Base-by-base conservation (phyloP, 1,140 invertebrate species). In the Drosophila takahashii region DNA sequence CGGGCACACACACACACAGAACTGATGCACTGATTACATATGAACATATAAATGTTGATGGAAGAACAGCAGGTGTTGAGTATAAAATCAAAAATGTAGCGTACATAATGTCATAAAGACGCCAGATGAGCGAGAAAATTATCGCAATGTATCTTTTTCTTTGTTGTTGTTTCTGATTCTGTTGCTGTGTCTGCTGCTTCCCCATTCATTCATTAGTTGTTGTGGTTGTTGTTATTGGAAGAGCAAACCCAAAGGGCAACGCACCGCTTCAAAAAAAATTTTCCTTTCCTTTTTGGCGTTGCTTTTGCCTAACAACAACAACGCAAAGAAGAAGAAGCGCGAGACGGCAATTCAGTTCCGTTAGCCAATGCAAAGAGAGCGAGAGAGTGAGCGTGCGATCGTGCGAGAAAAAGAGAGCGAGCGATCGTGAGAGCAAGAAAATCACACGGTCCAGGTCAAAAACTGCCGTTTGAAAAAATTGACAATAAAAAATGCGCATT, bases 61-160 rank as follows among this genome's bases (percentile, higher is more conserved):
- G 58, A 83, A 83, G 74, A 79, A 81, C 81, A 86, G 83, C 81
- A 86, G 83, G 83, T 86, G 83, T 83, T 86, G 77, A 87, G 76
- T 67, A 57, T 48, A 79, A 81, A 83, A 83, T 70, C 62, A 71
- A 78, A 74, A 81, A 64, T 67, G 54, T 42, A 71, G 56, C 64
- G 45, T 57, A 73, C 39, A 50, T 39, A 59, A 45, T 45, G 32
- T 67, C 53, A 62, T 45, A 73, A 58, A 70, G 34, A 48, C 16
- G 61, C 36, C 59, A 48, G 37, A 71, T 52, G 58, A 66, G 58
- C 74, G 70, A 71, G 41, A 83, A 60, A 45, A 78, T 53, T 36
- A 76, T 53, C 36, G 56, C 42, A 62, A 75, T 66, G 50, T 42
- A 48, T 56, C 60, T 59, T 44, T 42, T 44, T 56, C 60, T 59